These are phyloP conservation scores for Deladenus siricidicola DNA, from an alignment of 2,888 invertebrate species.

Conservation along the genomic window DNA sequence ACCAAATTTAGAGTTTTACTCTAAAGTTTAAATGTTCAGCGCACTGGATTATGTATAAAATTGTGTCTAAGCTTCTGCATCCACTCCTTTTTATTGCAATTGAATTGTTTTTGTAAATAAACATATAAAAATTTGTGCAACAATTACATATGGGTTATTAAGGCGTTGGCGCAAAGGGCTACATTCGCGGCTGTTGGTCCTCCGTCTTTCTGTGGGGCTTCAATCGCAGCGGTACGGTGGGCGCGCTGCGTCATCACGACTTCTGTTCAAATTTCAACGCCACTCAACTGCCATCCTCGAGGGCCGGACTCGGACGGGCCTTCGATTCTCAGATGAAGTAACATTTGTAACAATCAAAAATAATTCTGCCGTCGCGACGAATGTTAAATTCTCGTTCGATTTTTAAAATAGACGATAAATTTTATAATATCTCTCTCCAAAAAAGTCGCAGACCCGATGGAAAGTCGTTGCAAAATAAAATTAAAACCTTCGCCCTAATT, in stretches of 20 bases:
- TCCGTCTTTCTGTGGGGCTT: slow-evolving; percentile 41
- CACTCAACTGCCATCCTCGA: slow-evolving; percentile 25
- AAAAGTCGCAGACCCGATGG: not conserved
- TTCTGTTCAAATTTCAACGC: slow-evolving; percentile 41
- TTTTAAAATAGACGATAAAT: no score
- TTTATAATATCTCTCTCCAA: no score
- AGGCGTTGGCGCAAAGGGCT: slow-evolving; percentile 46
- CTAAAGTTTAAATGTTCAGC: no score
- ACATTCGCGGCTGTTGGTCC: slow-evolving; percentile 44
- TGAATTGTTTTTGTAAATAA: no score
- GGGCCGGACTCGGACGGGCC: slow-evolving; percentile 31
- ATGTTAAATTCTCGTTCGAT: no score
- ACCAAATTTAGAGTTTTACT: no score
- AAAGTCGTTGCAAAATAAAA: not conserved
- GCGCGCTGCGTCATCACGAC: slow-evolving; percentile 17
- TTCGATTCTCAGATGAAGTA: slow-evolving; percentile 39
- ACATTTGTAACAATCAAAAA: slow-evolving; percentile 3
- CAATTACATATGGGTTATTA: slow-evolving; percentile 15
- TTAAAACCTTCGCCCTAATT: no score
- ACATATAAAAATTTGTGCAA: not conserved
- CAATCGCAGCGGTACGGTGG: slow-evolving; percentile 35
- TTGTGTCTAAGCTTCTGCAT: no score
- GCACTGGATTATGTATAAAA: no score
- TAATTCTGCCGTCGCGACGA: not conserved
- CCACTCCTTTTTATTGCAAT: no score